Evolutionary conservation across 2,797 vertebrate species (phyloP).

Genomic region (Danio kyathit): DNA sequence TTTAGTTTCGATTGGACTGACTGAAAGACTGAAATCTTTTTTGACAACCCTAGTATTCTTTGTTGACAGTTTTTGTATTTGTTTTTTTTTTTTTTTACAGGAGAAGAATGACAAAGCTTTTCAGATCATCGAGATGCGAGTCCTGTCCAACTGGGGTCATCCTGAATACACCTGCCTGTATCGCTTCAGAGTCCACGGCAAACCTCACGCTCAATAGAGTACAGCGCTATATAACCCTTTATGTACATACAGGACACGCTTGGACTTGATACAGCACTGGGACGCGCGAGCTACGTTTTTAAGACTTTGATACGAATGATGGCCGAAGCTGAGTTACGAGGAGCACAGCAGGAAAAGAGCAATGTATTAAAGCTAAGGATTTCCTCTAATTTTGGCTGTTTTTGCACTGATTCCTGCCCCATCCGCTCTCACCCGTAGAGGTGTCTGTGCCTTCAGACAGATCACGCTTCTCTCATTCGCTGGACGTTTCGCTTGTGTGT

Average conservation of each 20-base stretch:
- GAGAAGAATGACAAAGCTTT: constrained; percentile 81
- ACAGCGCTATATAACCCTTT: constrained; percentile 57
- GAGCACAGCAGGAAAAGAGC: constrained; percentile 16
- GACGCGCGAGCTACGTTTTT: constrained; percentile 47
- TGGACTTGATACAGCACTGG: constrained; percentile 4
- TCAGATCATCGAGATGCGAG: constrained; percentile 93
- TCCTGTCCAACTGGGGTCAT: constrained; percentile 96
- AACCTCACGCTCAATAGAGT: constrained; percentile 74
- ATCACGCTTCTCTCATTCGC: constrained; percentile 12
- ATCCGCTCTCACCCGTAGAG: constrained; percentile 5
- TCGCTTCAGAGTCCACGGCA: constrained; percentile 93
- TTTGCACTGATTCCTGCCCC: constrained; percentile 58
- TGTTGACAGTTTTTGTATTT: neutral
- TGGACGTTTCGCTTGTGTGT: constrained; percentile 12
- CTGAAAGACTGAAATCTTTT: no score
- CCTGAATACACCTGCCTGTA: constrained; percentile 95
- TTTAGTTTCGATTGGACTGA: no score
- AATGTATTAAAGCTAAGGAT: neutral
- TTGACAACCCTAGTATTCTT: no score
- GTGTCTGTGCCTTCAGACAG: constrained; percentile 40
- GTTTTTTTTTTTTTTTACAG: constrained; percentile 66
- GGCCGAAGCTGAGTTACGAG: neutral
- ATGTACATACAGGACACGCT: constrained; percentile 72
- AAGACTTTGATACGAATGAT: constrained; percentile 47
- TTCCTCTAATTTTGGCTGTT: neutral